phyloP scores from a whole-genome alignment of 1,140 invertebrate species.

The Diorhabda elongata region DNA sequence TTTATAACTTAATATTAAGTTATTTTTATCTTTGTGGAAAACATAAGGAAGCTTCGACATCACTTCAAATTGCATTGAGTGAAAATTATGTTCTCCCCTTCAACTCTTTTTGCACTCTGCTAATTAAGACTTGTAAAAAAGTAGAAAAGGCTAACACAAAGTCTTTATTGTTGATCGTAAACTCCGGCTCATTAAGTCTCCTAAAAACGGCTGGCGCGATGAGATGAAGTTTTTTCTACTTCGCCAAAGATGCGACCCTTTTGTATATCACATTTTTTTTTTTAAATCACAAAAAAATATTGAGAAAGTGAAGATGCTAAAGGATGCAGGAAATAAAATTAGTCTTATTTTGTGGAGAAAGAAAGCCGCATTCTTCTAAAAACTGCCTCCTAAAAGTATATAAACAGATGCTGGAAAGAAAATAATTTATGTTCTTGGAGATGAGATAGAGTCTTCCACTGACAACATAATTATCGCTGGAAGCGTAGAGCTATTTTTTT shows the following conservation, averaged over 20 bases:
- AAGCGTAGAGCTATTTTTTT: too few species aligned
- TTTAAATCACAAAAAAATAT: constrained; percentile 1
- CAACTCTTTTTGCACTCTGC: neutral
- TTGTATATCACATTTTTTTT: neutral
- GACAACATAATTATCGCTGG: too few species aligned
- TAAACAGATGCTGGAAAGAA: too few species aligned
- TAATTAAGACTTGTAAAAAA: neutral
- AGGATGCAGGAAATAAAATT: neutral
- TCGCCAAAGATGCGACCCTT: neutral
- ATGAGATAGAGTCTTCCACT: too few species aligned
- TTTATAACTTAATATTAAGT: too few species aligned
- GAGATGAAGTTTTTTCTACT: neutral
- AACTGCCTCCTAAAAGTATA: too few species aligned
- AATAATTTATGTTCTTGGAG: too few species aligned
- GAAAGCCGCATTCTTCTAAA: too few species aligned
- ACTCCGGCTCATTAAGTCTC: neutral
- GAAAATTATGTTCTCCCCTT: neutral
- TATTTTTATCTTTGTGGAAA: too few species aligned
- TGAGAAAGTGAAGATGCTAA: neutral
- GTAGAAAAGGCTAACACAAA: neutral
- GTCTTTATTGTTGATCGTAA: neutral
- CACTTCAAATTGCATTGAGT: too few species aligned
- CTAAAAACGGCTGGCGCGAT: neutral
- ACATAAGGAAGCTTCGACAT: too few species aligned
- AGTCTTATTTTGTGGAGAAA: too few species aligned